Evolutionary conservation across 2,113 vertebrate genomes (phyloP), one percentile per base, ranked within the genome.

Genomic region (Tetraodon nigroviridis): DNA sequence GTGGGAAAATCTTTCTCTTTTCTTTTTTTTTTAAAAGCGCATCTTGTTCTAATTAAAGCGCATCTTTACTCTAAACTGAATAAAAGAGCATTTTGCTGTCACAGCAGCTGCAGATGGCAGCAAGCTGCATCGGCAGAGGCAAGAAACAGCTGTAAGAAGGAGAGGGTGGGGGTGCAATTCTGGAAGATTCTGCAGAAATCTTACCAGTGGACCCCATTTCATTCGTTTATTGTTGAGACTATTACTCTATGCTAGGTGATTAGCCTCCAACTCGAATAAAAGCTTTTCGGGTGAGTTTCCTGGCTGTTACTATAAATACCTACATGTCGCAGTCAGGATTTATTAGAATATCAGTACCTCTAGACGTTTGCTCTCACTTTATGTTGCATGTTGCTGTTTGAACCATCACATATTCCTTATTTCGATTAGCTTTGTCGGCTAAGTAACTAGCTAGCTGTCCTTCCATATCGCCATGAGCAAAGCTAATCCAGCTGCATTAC

Each of bases 161-260:
- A 51, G 64, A 73, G 77, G 80, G 82, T 76, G 86, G 84, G 76
- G 86, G 81, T 76, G 73, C 72, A 63, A 55, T 87, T 85, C 85
- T 88, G 67, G 87, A 88, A 86, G 79, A 82, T 88, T 87, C 85
- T 84, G 56, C 68, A 63, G 82, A 64, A 84, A 81, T 85, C 80
- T 79, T 61, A 55, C 40, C 62, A 82, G 70, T 79, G 76, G 77
- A 86, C 82, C 82, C 83, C 84, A 14, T 77, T 83, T 84, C 78
- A 71, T 55, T 70, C 24, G 63, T 72, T 80, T 75, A 81, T 79
- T 84, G 76, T 70, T 79, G 75, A 71, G 63, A 58, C 58, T 67
- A 58, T 52, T 59, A 66, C 32, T 68, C 59, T 61, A 21, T 56
- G 75, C 78, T 72, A 76, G 75, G 48, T 63, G 56, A 46, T 44